Conservation (phyloP, 2,888 invertebrate species). For the Apotomis turbidana region DNA sequence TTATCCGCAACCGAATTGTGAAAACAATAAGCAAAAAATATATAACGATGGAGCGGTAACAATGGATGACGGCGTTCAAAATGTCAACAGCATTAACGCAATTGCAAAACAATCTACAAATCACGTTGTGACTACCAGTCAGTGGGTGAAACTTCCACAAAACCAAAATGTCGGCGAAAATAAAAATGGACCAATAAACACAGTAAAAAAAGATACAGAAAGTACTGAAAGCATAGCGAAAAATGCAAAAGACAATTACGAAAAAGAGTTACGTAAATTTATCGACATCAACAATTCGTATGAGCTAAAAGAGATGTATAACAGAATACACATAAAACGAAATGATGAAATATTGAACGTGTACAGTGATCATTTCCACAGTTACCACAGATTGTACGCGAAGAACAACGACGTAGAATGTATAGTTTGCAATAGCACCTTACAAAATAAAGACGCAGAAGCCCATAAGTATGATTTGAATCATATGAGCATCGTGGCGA, state of each 20-base stretch:
- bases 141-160: background rate
- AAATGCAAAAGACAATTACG: background rate
- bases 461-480: constrained; percentile 19
- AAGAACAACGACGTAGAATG: constrained; percentile 7
- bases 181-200: background rate
- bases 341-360: background rate
- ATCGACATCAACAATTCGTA: background rate
- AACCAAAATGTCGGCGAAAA: constrained; percentile 3
- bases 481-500: constrained; percentile 9
- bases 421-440: constrained; percentile 9
- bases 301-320: constrained; percentile 1
- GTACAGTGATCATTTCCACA: constrained; percentile 23
- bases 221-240: background rate
- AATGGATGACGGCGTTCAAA: background rate
- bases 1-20: no score
- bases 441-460: background rate
- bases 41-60: background rate
- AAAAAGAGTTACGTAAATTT: constrained; percentile 14
- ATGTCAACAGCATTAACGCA: background rate
- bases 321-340: background rate
- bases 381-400: constrained; percentile 7
- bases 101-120: background rate
- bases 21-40: no score
- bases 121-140: constrained; percentile 1
- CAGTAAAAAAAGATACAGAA: background rate